Base-by-base conservation (phyloP, 2,888 invertebrate species). In the Stegophylla sp. region DNA sequence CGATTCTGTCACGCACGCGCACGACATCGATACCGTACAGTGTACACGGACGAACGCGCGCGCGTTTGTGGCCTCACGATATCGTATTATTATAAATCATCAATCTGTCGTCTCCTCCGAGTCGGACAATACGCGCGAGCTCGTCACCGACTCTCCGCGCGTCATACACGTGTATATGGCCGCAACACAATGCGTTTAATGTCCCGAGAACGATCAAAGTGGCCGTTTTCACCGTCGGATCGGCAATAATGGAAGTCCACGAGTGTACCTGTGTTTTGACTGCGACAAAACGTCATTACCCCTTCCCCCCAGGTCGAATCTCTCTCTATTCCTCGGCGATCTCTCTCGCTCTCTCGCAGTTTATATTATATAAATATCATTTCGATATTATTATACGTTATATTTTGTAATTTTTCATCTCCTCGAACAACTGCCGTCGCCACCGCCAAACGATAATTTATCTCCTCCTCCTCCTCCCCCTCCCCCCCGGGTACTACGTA, bases 331-430 rank as follows among this genome's bases (percentile, higher is more conserved):
- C n/a, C n/a, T n/a, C n/a, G n/a, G n/a, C n/a, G n/a, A n/a, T 7
- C 34, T 34, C 34, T 34, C 34, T 34, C 34, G 3, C 34, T 34
- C 34, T 34, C 34, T 34, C n/a, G n/a, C n/a, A n/a, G n/a, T n/a
- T 17, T 48, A 26, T 12, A 23, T 26, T 66, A 45, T 66, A 45
- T 48, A 13, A 12, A 17, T 26, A 13, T 48, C 48, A 26, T 51
- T 3, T 4, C 13, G 26, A 45, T 45, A 34, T 53, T 20, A 74
- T 61, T n/a, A n/a, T n/a, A n/a, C n/a, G 13, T 61, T 64, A 26
- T 64, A n/a, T n/a, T n/a, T 75, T 51, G 61, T 74, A 74, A 74
- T 63, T 45, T 74, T 74, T 74, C 74, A 63, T 48, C 34, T 69
- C 34, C 34, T 69, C 20, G 34, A 51, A n/a, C n/a, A 28, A 69